Base-by-base conservation (phyloP, 2,113 vertebrate genomes). In the Sclerurus mexicanus region DNA sequence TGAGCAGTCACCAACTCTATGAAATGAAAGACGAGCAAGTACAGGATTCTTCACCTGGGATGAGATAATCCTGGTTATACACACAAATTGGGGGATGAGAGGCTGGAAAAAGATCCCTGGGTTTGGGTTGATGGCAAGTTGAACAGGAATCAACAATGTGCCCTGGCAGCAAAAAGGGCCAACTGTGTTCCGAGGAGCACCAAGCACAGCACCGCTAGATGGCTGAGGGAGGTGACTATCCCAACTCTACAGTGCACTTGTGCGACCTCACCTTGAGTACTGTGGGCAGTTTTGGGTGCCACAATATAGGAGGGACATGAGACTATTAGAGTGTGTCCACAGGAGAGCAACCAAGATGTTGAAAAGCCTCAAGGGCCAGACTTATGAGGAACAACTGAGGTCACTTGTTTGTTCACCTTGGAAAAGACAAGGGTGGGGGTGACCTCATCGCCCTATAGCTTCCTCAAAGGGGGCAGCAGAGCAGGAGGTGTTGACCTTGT, bases 341-440 rank as follows among this genome's bases (percentile, higher is more conserved):
- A 44, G 49, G 18, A 60, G 8, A 28, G 27, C 0, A 2, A 63
- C 19, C 17, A 64, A 64, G 37, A 39, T 7, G 12, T 12, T 74
- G 53, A 84, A 55, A 67, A 25, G 46, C 22, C 59, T 74, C 3
- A 2, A 69, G 30, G 50, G 22, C 19, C 50, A 64, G 27, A 56
- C 3, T n/a, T 46, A 21, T 0, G 1, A 46, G 40, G 30, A 63
- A 10, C 2, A 4, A 31, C 30, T 69, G 35, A 49, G 25, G 59
- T 85, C 46, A 59, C 28, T 39, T 28, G 59, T 64, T 72, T 46
- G 28, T 59, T 79, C 23, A 31, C 28, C 24, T 15, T 66, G 28
- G 30, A 35, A 23, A 59, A 79, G n/a, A 30, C 30, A 39, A 56
- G 27, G 31, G 56, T 56, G 40, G 67, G 21, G 7, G 52, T 53